Evolutionary conservation across 2,113 vertebrate species (phyloP).

Genomic region (Lycocorax pyrrhopterus): DNA sequence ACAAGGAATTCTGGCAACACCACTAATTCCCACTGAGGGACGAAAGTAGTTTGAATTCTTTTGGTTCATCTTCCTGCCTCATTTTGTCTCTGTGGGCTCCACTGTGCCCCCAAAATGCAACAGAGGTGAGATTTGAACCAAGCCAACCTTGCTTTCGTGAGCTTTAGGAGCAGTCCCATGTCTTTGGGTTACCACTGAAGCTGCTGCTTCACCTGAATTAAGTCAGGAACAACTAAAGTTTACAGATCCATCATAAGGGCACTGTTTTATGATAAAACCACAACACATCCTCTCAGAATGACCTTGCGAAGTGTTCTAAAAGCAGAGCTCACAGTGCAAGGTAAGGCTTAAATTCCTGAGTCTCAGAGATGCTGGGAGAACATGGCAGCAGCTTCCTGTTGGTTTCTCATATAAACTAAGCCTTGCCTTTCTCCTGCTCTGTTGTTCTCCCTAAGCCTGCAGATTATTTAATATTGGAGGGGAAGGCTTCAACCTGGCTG

Average conservation of each 20-base stretch:
- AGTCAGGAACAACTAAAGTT: background rate
- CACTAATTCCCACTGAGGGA: rapidly evolving
- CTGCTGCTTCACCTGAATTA: background rate
- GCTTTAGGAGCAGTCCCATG: background rate
- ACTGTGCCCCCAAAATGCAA: background rate
- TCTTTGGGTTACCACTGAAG: background rate
- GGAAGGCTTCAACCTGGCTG: slow-evolving; percentile 57
- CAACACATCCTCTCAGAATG: background rate
- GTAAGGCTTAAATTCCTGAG: background rate
- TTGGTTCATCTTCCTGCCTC: background rate
- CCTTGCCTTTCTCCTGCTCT: background rate
- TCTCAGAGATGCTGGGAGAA: background rate
- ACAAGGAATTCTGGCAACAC: background rate
- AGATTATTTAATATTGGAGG: slow-evolving; percentile 62
- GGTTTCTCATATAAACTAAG: slow-evolving; percentile 25
- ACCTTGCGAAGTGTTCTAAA: background rate
- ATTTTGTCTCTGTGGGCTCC: background rate
- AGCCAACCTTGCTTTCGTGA: background rate
- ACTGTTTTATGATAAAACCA: background rate
- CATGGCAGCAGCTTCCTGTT: background rate
- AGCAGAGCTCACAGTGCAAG: background rate
- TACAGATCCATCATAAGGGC: background rate
- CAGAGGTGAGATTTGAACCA: background rate
- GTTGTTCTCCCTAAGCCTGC: background rate
- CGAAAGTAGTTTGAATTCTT: background rate